Base-by-base conservation (phyloP, 2,888 invertebrate species). In the Campopleginae sp. region DNA sequence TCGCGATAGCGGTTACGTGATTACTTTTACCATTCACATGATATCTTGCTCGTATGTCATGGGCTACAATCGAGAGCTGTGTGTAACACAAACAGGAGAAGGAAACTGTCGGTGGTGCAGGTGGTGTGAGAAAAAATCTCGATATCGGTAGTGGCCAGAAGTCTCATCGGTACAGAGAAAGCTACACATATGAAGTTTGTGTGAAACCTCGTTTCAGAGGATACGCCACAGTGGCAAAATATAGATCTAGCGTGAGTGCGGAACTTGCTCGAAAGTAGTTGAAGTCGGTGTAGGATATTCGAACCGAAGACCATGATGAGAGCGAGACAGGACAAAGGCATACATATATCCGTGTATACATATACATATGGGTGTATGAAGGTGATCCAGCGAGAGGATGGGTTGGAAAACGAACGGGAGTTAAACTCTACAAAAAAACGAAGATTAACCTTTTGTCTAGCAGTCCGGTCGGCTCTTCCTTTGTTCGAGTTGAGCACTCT, bases 361-460 rank as follows among this genome's bases (percentile, higher is more conserved):
- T 38, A 7, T 76, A 58, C 58, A 58, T 27, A 27, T 58, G 27
- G 51, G 42, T 65, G 19, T 46, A 68, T 31, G 65, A 75, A 65
- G 42, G 68, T 27, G 44, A 14, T 38, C 23, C 61, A n/a, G 54
- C 6, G 58, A 48, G 76, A 48, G 79, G 31, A 74, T 44, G 70
- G 72, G 44, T 23, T 19, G 74, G 63, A 66, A n/a, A n/a, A 71
- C 63, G 81, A 82, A 80, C 65, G 80, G 42, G 89, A 89, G 90
- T 89, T 91, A 90, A 92, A 92, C 89, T 90, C 88, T 82, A 87
- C 89, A 89, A 87, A 79, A 89, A 90, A 90, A 90, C 85, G 89
- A 92, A 92, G 92, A 93, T 93, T 93, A 93, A 92, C 92, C 93
- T 92, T 93, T 93, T 93, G 92, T 93, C 92, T 89, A 89, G 84